Evolutionary conservation across 2,113 vertebrate genomes (phyloP).

Genomic region (Anseranas semipalmata): DNA sequence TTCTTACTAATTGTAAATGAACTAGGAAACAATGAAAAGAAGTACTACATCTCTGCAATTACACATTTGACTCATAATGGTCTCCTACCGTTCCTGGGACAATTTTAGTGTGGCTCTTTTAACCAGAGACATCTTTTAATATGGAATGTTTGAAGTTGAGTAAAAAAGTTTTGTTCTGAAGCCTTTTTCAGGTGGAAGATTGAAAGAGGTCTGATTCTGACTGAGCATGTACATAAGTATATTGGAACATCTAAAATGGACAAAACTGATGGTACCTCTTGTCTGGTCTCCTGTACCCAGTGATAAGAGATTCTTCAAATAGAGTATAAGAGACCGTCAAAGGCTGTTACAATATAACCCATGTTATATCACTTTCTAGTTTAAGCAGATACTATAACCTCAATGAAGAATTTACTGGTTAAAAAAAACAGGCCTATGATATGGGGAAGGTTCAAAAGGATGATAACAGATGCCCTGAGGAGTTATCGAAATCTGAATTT

Average conservation of each 20-base stretch:
- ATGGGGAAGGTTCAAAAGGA: not conserved
- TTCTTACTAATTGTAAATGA: not conserved
- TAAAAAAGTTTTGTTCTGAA: not conserved
- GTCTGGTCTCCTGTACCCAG: not conserved
- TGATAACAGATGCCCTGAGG: not conserved
- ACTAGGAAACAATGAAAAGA: not conserved
- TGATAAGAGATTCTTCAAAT: not conserved
- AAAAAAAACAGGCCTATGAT: not conserved
- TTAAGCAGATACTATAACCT: not conserved
- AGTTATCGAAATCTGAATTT: not conserved
- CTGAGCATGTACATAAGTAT: not conserved
- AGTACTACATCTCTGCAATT: not conserved
- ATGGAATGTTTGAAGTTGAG: not conserved
- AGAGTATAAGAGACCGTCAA: not conserved
- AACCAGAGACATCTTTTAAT: not conserved
- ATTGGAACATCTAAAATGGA: not conserved
- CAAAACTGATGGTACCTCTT: not conserved
- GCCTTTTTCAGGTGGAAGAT: not conserved
- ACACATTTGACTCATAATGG: not conserved
- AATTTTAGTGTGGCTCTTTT: not conserved
- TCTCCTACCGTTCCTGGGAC: not conserved
- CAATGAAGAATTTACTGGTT: constrained; percentile 18
- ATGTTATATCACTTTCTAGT: not conserved
- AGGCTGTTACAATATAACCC: not conserved
- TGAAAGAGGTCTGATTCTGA: not conserved